Evolutionary conservation across 1,140 invertebrate species (phyloP).

Genomic region (Oncopodura yosiiana): DNA sequence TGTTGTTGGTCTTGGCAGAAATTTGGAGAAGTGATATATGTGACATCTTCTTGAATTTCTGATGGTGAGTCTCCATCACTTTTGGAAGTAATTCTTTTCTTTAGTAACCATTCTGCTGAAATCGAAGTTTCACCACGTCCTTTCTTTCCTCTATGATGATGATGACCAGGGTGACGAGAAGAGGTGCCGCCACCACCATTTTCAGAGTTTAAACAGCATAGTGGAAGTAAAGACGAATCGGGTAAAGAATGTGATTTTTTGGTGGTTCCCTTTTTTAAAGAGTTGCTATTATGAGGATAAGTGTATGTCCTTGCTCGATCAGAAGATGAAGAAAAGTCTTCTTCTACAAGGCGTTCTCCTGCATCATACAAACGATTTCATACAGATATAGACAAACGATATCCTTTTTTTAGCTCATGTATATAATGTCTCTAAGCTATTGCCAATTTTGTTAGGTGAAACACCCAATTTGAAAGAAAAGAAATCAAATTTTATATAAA

Average conservation of each 20-base stretch:
- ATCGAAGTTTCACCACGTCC: conserved; percentile 1
- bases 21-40: too few relatives aligned
- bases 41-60: too few relatives aligned
- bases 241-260: conserved; percentile 34
- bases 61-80: conserved; percentile 33
- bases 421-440: too few relatives aligned
- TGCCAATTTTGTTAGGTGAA: too few relatives aligned
- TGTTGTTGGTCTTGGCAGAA: too few relatives aligned
- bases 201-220: conserved; percentile 22
- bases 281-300: conserved; percentile 4
- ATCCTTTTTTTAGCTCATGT: too few relatives aligned
- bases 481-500: too few relatives aligned
- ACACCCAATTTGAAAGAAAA: too few relatives aligned
- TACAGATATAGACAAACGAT: too few relatives aligned
- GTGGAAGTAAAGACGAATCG: conserved; percentile 27
- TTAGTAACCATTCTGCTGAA: conserved; percentile 27
- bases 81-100: conserved; percentile 29
- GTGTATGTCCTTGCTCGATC: conserved; percentile 19
- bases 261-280: background rate
- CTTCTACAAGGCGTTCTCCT: background rate
- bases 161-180: background rate
- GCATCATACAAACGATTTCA: background rate
- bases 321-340: conserved; percentile 20
- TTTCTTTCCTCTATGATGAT: background rate
- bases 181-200: background rate